These are phyloP conservation scores for Notocelia uddmanniana DNA, from an alignment of 2,888 invertebrate species.

Conservation along the genomic window DNA sequence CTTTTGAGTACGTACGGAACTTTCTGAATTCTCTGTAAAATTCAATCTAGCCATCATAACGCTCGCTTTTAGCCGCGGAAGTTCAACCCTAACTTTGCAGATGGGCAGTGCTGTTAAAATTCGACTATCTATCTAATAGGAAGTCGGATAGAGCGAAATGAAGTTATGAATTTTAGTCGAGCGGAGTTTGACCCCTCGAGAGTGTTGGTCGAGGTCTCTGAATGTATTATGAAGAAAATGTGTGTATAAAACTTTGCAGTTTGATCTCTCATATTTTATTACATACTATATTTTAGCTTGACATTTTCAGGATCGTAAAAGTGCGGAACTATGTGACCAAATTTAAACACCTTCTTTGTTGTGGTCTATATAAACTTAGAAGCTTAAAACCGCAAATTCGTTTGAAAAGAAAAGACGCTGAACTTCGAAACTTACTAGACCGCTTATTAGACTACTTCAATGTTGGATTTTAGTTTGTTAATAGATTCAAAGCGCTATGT, in stretches of 20 bases:
- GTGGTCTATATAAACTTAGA: not conserved
- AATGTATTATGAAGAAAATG: slow-evolving; percentile 29
- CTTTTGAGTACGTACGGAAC: slow-evolving; percentile 20
- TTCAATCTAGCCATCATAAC: slow-evolving; percentile 64
- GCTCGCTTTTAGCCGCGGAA: slow-evolving; percentile 58
- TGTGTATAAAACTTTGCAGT: not conserved
- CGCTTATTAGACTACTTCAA: too few relatives aligned
- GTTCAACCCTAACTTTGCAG: slow-evolving; percentile 59
- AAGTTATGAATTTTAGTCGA: slow-evolving; percentile 36
- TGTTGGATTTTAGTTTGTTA: too few relatives aligned
- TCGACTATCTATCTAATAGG: slow-evolving; percentile 46
- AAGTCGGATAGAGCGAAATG: slow-evolving; percentile 38
- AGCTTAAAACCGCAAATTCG: too few relatives aligned
- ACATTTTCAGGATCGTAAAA: not conserved
- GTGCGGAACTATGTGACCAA: not conserved
- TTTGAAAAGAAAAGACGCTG: too few relatives aligned
- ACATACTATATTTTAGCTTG: slow-evolving; percentile 6
- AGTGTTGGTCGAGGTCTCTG: slow-evolving; percentile 21
- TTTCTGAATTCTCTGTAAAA: slow-evolving; percentile 52
- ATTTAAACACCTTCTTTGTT: not conserved
- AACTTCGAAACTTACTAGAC: too few relatives aligned
- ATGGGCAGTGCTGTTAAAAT: slow-evolving; percentile 55
- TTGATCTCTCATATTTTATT: slow-evolving; percentile 14
- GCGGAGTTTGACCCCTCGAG: slow-evolving; percentile 34
- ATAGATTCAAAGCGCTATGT: too few relatives aligned